A percentile compares a stretch with the other conserved stretches of the same genome.
phyloP scores from a whole-genome alignment of 2,797 vertebrate species.

The Gymnocypris eckloni region DNA sequence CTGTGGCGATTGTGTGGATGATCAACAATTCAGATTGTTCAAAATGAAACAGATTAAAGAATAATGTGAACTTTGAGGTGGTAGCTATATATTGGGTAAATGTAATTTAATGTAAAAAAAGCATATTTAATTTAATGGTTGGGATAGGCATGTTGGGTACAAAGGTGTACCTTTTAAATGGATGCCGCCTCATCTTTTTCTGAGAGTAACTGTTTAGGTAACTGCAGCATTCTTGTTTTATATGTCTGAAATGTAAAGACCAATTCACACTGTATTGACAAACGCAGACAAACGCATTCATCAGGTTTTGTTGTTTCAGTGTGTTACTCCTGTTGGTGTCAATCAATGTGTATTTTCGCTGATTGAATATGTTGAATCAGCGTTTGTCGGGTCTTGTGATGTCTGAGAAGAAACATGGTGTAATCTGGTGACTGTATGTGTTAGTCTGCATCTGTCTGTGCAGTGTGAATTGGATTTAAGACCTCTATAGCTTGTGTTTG shows the following conservation, averaged over 20 bases:
- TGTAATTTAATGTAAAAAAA: background rate
- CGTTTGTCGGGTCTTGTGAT: no score
- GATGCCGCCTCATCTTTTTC: background rate
- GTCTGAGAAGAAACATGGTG: background rate
- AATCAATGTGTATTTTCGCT: no score
- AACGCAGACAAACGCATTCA: no score
- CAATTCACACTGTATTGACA: no score
- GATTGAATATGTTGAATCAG: no score
- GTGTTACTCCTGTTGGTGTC: no score
- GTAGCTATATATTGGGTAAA: no score
- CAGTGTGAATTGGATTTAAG: background rate
- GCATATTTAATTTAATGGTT: background rate
- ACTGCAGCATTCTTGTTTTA: background rate
- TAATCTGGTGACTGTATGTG: no score
- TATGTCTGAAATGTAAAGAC: background rate
- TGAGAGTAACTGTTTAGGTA: background rate
- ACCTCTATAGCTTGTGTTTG: background rate
- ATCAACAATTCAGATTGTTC: background rate
- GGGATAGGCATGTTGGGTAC: background rate
- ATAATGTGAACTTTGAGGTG: no score
- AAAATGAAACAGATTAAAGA: no score
- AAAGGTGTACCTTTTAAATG: background rate
- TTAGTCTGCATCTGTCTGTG: background rate
- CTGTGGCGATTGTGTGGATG: background rate
- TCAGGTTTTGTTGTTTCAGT: no score